Base-by-base conservation (phyloP, 2,797 vertebrate species). In the Acanthurus leucopareius region DNA sequence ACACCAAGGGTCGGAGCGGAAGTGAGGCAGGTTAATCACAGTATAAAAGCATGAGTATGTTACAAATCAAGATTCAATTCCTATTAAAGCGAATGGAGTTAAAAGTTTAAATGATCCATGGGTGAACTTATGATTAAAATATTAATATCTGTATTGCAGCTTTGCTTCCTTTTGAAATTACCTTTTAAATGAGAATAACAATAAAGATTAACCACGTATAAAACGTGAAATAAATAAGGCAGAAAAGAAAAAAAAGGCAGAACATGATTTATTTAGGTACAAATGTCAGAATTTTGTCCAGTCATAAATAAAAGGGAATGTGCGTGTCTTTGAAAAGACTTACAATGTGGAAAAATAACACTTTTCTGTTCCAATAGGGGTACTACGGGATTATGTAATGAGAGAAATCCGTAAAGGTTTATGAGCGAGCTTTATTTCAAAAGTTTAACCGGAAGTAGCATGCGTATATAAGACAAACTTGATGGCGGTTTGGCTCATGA, bases 401-500 rank as follows among this genome's bases (percentile, higher is more conserved):
- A 25, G 25, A 25, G 25, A 25, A 25, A 25, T 25, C 25, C 2
- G 25, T 25, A 3, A 22, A 1, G 32, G 0, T 10, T 22, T 0
- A 28, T 1, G 3, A 0, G 0, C 4, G 0, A 2, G 19, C 5
- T 75, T 92, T 90, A 86, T 79, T 87, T 61, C 88, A 61, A 83
- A 80, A 52, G 19, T 1, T 0, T 0, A 0, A 20, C 20, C 82
- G 88, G 93, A 92, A 52, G 25, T 3, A 0, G 5, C 0, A 0
- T 0, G 0, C 0, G 2, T 2, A 0, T 15, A 0, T 2, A 0
- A 0, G 0, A 14, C 1, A 0, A 1, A 0, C 62, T 75, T 76
- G 70, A 80, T 79, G 0, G 1, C 3, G 1, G 35, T 67, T 79
- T 82, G 69, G 47, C 74, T 91, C 85, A 60, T 92, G 86, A 79